phyloP scores from a whole-genome alignment of 2,797 vertebrate species.

The Gymnodraco acuticeps region DNA sequence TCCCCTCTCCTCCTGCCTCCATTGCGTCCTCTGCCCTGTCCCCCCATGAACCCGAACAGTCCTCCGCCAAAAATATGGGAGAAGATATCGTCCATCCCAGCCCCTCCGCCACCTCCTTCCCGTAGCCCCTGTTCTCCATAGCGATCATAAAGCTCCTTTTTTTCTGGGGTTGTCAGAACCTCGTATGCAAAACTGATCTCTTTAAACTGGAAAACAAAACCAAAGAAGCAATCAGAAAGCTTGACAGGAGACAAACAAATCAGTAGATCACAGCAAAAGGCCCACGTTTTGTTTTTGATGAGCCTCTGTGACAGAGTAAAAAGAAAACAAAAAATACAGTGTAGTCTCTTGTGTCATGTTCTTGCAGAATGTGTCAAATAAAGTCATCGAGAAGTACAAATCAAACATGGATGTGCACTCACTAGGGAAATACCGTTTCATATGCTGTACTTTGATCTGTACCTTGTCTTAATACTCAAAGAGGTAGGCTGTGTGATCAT shows the following conservation, averaged over 20 bases:
- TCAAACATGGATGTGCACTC: neutral
- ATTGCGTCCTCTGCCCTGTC: constrained; percentile 90
- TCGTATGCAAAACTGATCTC: constrained; percentile 99
- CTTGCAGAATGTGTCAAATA: neutral
- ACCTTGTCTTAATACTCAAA: constrained; percentile 13
- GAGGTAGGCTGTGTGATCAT: constrained; percentile 26
- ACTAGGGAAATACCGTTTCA: constrained; percentile 16
- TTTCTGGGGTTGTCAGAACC: constrained; percentile 97
- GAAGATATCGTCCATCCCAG: constrained; percentile 99
- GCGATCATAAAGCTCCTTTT: constrained; percentile 96
- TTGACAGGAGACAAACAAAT: constrained; percentile 6
- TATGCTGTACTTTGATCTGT: constrained; percentile 24
- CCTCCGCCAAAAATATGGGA: constrained; percentile 99
- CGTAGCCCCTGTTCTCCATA: constrained; percentile 98
- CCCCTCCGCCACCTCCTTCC: constrained; percentile 94
- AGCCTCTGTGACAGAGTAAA: neutral
- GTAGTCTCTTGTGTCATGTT: neutral
- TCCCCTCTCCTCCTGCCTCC: constrained; percentile 96
- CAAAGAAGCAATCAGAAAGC: neutral
- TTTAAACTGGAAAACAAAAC: constrained; percentile 89
- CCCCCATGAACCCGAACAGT: constrained; percentile 98
- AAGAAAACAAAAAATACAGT: neutral
- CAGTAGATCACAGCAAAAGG: constrained; percentile 7
- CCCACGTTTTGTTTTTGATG: constrained; percentile 5
- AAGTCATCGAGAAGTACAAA: constrained; percentile 14